Base-by-base conservation (phyloP, 2,113 vertebrate genomes). In the Poeciliopsis occidentalis region DNA sequence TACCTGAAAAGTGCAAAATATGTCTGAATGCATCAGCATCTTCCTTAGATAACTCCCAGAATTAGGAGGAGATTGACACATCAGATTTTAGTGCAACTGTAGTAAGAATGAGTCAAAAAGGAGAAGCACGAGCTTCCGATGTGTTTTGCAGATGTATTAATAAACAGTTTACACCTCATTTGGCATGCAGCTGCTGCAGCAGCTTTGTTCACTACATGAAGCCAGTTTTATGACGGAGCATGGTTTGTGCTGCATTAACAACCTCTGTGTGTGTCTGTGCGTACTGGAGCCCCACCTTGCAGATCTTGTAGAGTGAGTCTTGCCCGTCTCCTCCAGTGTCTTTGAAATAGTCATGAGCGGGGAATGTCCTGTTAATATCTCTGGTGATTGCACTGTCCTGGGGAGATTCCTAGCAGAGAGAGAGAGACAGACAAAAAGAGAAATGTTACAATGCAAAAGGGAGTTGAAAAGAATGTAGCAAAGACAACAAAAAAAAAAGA, bases 311-410 rank as follows among this genome's bases (percentile, higher is more conserved):
- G 63, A 99, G 94, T 0, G 98, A 99, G 90, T 99, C 98, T 90
- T 99, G 98, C 51, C 98, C 98, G 69, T 99, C 97, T 81, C 98
- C 98, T 82, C 98, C 98, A 3, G 97, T 99, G 83, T 99, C 98
- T 93, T 99, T 99, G 87, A 99, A 99, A 91, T 99, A 99, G 93
- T 99, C 98, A n/a, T 99, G 98, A 67, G 98, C 98, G 77, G 98
- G 98, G 87, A 99, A 99, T 0, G 98, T 99, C 70, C 98, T 95
- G 86, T 99, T 99, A 91, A 99, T 99, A 93, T 99, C 98, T 67
- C 98, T 94, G 64, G 98, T 99, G 89, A 99, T 99, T 73, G 98
- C 98, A 72, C 97, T 99, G 94, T 99, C 98, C 84, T 99, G 98
- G 1, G 98, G 98, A 74, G 98, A 99, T 87, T 99, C 98, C 98